Conservation (phyloP, 1,140 invertebrate species). For the Pteromalus puparum region DNA sequence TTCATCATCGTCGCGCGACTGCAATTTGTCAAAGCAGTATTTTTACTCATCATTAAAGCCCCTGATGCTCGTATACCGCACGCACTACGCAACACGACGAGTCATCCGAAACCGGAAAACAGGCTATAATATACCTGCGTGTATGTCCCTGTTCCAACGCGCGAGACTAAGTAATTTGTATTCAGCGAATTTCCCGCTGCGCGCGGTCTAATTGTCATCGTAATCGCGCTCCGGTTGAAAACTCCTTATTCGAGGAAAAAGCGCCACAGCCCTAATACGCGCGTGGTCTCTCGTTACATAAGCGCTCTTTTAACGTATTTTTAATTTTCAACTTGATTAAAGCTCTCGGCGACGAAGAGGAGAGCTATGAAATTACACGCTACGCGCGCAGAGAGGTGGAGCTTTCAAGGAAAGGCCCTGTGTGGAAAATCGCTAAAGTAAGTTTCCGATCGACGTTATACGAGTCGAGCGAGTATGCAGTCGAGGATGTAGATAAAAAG, state of each 20-base stretch:
- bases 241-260: too few relatives aligned
- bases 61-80: neutral
- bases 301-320: neutral
- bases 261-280: too few relatives aligned
- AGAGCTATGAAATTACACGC: constrained; percentile 6
- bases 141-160: too few relatives aligned
- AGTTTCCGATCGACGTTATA: neutral
- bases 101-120: too few relatives aligned
- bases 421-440: neutral
- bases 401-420: neutral
- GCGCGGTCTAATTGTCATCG: too few relatives aligned
- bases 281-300: too few relatives aligned
- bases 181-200: too few relatives aligned
- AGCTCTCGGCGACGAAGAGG: neutral
- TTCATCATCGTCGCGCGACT: neutral
- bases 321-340: constrained; percentile 13
- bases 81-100: too few relatives aligned
- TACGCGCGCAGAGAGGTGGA: neutral
- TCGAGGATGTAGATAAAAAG: constrained; percentile 20
- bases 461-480: neutral
- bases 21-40: neutral
- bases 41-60: constrained; percentile 1
- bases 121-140: too few relatives aligned
- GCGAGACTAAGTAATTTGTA: too few relatives aligned
- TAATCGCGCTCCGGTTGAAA: too few relatives aligned